Base-by-base conservation (phyloP, 2,113 vertebrate species). In the Pelecanoides urinatrix region DNA sequence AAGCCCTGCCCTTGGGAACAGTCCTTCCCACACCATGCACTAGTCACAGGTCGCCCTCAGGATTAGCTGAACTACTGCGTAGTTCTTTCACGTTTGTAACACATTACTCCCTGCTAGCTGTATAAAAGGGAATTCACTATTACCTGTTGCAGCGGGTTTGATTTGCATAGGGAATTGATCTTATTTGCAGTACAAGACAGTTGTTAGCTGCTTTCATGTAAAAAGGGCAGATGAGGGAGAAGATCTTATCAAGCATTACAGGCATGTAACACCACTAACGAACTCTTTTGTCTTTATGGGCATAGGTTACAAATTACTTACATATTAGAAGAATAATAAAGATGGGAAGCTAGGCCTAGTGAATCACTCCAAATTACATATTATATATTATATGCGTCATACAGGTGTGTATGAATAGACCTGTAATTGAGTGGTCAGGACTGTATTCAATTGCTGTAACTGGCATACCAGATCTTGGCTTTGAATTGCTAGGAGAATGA, bases 31-130 rank as follows among this genome's bases (percentile, higher is more conserved):
- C 32, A 71, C 62, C 68, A 17, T 29, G 49, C 0, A 0, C 65
- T 34, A 17, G 26, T 52, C 62, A 32, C 8, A 3, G 36, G 29
- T 17, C 86, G 12, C 58, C 23, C 86, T 75, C 45, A 70, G 62
- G 67, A 89, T 89, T 61, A 93, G 88, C 91, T n/a, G 47, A 87
- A 83, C 80, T 96, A 63, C 38, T 53, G 61, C 40, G 7, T 92
- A 74, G 93, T 95, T 95, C 75, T 81, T 96, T 81, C 47, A 71
- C 75, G 36, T 73, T 65, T 59, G 65, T 87, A 85, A 49, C 52
- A 74, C 19, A 3, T 94, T 95, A 93, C 95, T 92, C 77, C 49
- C 55, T 96, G 45, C 87, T 86, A 83, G 72, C 62, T 93, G 29
- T 59, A 52, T 63, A 40, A 88, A 94, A 90, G 86, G 40, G 58